Base-by-base conservation (phyloP, 2,113 vertebrate species). In the Miniopterus natalensis region DNA sequence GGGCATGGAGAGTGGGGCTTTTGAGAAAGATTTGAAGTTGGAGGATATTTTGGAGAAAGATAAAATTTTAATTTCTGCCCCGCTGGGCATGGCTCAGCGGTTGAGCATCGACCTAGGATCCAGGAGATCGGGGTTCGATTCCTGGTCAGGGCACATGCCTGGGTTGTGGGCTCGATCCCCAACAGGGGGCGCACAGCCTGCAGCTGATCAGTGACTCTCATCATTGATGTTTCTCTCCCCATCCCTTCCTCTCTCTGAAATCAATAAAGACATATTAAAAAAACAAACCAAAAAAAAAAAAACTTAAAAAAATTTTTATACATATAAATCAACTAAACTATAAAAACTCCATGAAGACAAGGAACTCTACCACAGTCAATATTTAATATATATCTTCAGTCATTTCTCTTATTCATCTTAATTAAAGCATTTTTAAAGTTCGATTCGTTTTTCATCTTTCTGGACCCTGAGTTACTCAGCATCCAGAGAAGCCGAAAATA, bases 371-470 rank as follows among this genome's bases (percentile, higher is more conserved):
- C 45, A 61, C 25, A 55, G 40, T 81, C 71, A 78, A 68, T 78
- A 86, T 88, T 88, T 29, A 90, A 12, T 73, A 6, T 31, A 14
- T 75, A n/a, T 27, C 18, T 63, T 63, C 40, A 57, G 2, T 63
- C 21, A 42, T 84, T 65, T 83, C 66, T 94, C 29, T 68, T 66
- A 5, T 79, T 90, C 40, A 42, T 71, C 13, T 96, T 40, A 68
- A 2, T 31, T n/a, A 96, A 92, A 51, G 36, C 3, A 95, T 75
- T 81, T 78, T 79, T 71, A 40, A 63, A 74, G 11, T 74, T 88
- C 23, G 63, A 49, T 6, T 63, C 23, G 6, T 36, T 88, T 68
- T 90, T 83, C 14, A 8, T 90, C 20, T 86, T 51, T 78, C 21
- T 53, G 40, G 4, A 89, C 3, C 2, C 6, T 29, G n/a, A 89